Evolutionary conservation across 2,113 vertebrate species (phyloP).

Genomic region (Formicarius rufipectus): DNA sequence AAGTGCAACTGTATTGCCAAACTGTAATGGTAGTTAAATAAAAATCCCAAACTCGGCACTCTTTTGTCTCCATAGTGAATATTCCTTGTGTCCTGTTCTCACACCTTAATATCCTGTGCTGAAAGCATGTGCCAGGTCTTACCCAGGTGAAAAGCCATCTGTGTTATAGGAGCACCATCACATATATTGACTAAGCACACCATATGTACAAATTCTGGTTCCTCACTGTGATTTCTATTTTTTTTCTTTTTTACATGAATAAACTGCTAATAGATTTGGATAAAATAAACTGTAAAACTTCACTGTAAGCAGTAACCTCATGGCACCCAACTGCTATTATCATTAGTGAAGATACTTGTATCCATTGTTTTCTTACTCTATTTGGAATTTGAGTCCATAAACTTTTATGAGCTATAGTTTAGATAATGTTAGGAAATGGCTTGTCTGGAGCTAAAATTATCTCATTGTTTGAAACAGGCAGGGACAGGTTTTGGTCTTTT

Average conservation of each 20-base stretch:
- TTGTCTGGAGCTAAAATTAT: slow-evolving; percentile 58
- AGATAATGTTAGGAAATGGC: slow-evolving; percentile 59
- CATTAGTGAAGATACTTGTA: not conserved
- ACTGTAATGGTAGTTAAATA: not conserved
- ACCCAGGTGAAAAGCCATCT: not conserved
- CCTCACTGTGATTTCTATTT: not conserved
- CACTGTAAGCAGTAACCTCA: not conserved
- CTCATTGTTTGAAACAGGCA: slow-evolving; percentile 55
- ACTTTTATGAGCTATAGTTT: slow-evolving; percentile 61
- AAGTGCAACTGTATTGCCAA: not conserved
- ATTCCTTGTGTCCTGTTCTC: not conserved
- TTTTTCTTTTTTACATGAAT: not conserved
- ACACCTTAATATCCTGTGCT: not conserved
- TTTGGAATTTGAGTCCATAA: slow-evolving; percentile 38
- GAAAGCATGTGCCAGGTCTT: not conserved
- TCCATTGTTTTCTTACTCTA: not conserved
- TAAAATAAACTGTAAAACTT: not conserved
- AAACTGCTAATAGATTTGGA: not conserved
- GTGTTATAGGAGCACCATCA: not conserved
- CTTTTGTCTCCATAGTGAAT: not conserved
- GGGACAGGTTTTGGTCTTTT: slow-evolving; percentile 30
- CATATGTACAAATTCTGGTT: not conserved
- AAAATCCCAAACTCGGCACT: not conserved
- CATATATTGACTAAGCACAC: not conserved
- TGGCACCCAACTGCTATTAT: not conserved